Percentiles rank a stretch among this genome's conserved stretches.
phyloP scores from a whole-genome alignment of 2,113 vertebrate genomes.

The Kobus ellipsiprymnus region DNA sequence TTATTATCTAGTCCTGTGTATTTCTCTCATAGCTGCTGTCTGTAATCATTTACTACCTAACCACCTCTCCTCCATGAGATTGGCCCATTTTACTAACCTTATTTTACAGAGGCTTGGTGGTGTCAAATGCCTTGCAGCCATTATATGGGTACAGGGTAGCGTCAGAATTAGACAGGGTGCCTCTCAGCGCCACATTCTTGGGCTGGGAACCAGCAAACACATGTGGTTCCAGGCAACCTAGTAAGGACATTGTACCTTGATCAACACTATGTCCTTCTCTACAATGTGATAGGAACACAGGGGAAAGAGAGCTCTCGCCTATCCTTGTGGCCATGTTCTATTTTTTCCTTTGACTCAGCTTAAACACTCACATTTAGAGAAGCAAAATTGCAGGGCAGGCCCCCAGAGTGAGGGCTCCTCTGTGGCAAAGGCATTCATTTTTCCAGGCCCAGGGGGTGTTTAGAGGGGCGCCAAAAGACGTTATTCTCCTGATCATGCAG shows the following conservation, averaged over 20 bases:
- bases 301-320: background rate
- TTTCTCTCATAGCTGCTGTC: background rate
- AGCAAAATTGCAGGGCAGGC: background rate
- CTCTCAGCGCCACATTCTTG: accelerated
- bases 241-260: background rate
- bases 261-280: background rate
- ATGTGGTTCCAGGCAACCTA: background rate
- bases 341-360: background rate
- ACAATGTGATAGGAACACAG: background rate
- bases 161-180: accelerated
- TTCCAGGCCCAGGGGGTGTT: background rate
- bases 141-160: background rate
- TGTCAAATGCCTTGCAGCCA: background rate
- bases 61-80: background rate
- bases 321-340: background rate
- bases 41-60: background rate
- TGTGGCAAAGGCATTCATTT: background rate
- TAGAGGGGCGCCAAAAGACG: background rate
- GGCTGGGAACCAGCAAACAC: background rate
- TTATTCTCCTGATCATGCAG: background rate
- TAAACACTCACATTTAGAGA: background rate
- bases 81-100: background rate
- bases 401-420: background rate
- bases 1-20: background rate
- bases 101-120: background rate